Evolutionary conservation across 1,140 invertebrate genomes (phyloP).

Genomic region (Drosophila bifasciata): DNA sequence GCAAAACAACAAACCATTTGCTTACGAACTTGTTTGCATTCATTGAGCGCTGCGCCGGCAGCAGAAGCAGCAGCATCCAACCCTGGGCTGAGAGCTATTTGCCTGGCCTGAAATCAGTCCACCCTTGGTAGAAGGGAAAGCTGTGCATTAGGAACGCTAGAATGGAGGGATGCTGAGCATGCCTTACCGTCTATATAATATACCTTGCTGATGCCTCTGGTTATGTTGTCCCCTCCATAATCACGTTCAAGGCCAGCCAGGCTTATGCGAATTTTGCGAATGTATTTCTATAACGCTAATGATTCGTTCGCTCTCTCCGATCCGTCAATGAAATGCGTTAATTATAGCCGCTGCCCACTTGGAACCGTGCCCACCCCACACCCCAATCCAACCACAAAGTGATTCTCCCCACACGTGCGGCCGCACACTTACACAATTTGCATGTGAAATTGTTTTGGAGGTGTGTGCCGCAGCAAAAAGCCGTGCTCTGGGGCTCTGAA

Average conservation of each 20-base stretch:
- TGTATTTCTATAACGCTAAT: constrained; percentile 25
- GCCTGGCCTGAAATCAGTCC: background rate
- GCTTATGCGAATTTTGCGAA: constrained; percentile 13
- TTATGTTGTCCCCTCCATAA: constrained; percentile 10
- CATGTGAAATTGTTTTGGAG: constrained; percentile 54
- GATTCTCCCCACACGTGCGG: constrained; percentile 24
- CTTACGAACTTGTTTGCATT: constrained; percentile 79
- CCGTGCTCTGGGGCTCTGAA: constrained; percentile 36
- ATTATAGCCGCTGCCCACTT: constrained; percentile 44
- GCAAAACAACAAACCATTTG: constrained; percentile 28
- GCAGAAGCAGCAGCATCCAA: constrained; percentile 35
- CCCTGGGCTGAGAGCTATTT: constrained; percentile 31
- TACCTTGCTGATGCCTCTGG: background rate
- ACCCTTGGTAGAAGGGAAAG: constrained; percentile 12
- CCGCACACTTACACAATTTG: constrained; percentile 14
- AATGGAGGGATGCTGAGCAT: background rate
- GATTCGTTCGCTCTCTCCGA: constrained; percentile 30
- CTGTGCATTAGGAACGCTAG: too few species aligned
- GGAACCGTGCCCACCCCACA: constrained; percentile 42
- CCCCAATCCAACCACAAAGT: too few species aligned
- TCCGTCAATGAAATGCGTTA: constrained; percentile 47
- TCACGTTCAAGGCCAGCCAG: constrained; percentile 43
- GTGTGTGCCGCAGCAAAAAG: constrained; percentile 45
- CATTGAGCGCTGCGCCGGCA: constrained; percentile 54
- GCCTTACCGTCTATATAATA: background rate